Conservation (phyloP, 2,888 invertebrate genomes). For the Trichacis sp. region DNA sequence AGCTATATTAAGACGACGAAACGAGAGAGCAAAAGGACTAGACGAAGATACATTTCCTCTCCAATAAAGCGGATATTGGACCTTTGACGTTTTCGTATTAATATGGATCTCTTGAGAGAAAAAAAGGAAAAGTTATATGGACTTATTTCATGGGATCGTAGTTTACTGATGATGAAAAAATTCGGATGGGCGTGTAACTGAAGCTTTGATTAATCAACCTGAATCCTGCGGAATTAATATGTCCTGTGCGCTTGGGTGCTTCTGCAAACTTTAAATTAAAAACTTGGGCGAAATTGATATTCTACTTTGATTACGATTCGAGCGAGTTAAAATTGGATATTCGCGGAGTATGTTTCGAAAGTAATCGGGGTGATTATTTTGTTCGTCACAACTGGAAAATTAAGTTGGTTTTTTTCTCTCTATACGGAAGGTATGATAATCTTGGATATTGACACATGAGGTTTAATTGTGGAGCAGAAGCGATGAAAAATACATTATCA, state of each 20-base stretch:
- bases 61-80: conserved; percentile 27
- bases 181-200: conserved; percentile 1
- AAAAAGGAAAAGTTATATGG: not conserved
- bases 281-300: not conserved
- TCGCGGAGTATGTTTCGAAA: not conserved
- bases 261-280: not conserved
- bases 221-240: not conserved
- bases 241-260: not conserved
- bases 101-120: conserved; percentile 4
- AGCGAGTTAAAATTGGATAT: not conserved
- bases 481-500: too few species aligned
- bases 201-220: not conserved
- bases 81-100: conserved; percentile 26
- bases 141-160: conserved; percentile 15
- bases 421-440: too few species aligned
- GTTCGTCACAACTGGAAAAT: too few species aligned
- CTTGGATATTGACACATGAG: too few species aligned
- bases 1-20: conserved; percentile 5
- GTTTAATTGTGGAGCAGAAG: too few species aligned
- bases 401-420: too few species aligned
- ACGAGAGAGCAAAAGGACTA: conserved; percentile 1
- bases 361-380: too few species aligned
- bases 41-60: conserved; percentile 16
- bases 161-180: conserved; percentile 13
- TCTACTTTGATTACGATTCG: not conserved